Evolutionary conservation across 2,113 vertebrate genomes (phyloP).

Genomic region (Dipodomys spectabilis): DNA sequence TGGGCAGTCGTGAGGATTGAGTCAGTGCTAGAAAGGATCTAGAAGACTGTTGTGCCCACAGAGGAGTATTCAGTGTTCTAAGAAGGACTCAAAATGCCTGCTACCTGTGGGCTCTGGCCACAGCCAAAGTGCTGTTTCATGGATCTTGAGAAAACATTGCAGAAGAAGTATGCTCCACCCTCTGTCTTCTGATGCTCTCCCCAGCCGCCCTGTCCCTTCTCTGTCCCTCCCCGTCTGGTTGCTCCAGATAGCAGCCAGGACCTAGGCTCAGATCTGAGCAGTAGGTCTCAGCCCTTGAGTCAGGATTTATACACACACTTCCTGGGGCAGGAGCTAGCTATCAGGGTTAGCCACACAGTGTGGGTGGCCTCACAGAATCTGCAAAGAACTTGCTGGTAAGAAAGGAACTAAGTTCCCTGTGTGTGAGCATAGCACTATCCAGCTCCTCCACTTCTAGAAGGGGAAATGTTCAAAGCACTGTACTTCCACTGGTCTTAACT

Average conservation of each 20-base stretch:
- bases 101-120: not conserved
- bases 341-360: constrained; percentile 53
- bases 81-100: not conserved
- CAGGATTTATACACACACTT: constrained; percentile 13
- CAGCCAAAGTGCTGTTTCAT: not conserved
- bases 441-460: constrained; percentile 2
- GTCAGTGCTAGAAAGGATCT: not conserved
- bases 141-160: constrained; percentile 32
- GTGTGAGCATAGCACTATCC: constrained; percentile 10
- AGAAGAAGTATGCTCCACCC: not conserved
- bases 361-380: constrained; percentile 46
- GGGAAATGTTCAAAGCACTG: not conserved
- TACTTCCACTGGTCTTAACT: not conserved
- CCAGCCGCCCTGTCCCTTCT: not conserved
- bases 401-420: constrained; percentile 16
- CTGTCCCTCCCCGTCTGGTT: constrained; percentile 46
- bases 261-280: not conserved
- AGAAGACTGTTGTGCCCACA: too few species aligned
- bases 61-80: not conserved
- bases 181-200: not conserved
- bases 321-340: constrained; percentile 14
- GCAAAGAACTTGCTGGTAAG: constrained; percentile 14
- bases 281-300: constrained; percentile 25
- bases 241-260: constrained; percentile 60
- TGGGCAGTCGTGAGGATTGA: not conserved